A percentile compares a stretch with the other conserved stretches of the same genome.
Conservation (phyloP, 2,888 invertebrate genomes). For the Gerris lacustris region DNA sequence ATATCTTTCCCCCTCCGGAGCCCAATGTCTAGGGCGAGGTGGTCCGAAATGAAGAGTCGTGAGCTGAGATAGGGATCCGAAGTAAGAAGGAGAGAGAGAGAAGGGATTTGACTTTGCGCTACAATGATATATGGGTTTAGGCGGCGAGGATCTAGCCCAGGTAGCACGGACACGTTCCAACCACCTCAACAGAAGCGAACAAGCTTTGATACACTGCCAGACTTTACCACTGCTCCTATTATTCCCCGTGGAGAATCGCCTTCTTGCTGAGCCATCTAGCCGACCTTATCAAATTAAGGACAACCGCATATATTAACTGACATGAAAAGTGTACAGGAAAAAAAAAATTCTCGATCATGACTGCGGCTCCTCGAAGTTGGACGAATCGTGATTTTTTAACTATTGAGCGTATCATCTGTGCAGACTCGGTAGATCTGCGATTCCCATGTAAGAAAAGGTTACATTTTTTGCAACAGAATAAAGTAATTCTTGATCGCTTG, state of each 20-base stretch:
- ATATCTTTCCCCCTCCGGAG: not conserved
- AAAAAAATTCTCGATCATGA: not conserved
- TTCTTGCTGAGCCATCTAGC: not conserved
- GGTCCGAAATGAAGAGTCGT: not conserved
- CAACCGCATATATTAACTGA: not conserved
- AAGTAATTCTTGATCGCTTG: no score
- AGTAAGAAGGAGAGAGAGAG: not conserved
- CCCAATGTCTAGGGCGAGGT: not conserved
- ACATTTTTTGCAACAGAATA: no score
- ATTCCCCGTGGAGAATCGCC: not conserved
- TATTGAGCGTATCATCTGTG: not conserved
- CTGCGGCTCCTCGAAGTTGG: not conserved
- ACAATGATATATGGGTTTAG: not conserved
- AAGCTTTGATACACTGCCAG: not conserved
- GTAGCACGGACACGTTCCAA: not conserved
- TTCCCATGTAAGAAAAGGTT: no score
- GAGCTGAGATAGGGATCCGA: not conserved
- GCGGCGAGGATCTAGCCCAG: not conserved
- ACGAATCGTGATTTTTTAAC: not conserved
- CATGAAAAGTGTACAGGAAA: not conserved
- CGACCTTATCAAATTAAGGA: conserved; percentile 3
- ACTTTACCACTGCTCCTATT: not conserved
- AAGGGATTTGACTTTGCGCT: not conserved
- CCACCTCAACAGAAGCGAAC: not conserved
- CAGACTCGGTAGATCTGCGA: not conserved